Percentiles rank a stretch among this genome's conserved stretches.
phyloP scores from a whole-genome alignment of 1,140 invertebrate genomes.

The Tetranychus cinnabarinus region DNA sequence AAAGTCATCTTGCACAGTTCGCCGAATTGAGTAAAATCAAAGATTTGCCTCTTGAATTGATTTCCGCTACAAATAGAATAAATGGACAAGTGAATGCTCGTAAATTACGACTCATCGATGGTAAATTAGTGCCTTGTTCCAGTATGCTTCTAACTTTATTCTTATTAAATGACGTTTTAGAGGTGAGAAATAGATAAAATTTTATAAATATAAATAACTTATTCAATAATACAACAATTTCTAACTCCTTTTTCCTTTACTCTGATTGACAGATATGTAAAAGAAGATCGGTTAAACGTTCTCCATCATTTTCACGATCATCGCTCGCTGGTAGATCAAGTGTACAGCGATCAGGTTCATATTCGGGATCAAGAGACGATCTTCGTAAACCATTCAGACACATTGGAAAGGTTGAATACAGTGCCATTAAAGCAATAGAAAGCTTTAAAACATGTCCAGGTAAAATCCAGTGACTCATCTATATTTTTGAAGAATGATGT shows the following conservation, averaged over 20 bases:
- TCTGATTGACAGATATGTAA: not conserved
- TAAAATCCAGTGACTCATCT: no score
- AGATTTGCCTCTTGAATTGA: slow-evolving; percentile 43
- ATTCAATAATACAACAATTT: not conserved
- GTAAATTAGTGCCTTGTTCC: not conserved
- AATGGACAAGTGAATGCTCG: slow-evolving; percentile 55
- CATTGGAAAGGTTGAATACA: not conserved
- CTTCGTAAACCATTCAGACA: not conserved
- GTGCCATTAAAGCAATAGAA: not conserved
- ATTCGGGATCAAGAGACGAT: not conserved
- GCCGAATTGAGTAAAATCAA: slow-evolving; percentile 95
- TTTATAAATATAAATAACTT: slow-evolving; percentile 48
- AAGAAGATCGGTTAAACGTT: not conserved
- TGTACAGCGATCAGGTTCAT: not conserved
- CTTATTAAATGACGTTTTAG: slow-evolving; percentile 75
- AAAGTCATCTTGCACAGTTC: slow-evolving; percentile 80
- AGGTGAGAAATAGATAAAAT: slow-evolving; percentile 22
- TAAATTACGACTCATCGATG: not conserved
- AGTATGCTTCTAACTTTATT: slow-evolving; percentile 41
- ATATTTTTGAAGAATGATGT: no score
- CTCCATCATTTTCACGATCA: not conserved
- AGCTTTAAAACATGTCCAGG: not conserved
- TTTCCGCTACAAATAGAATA: slow-evolving; percentile 6
- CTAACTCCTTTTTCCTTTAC: slow-evolving; percentile 29
- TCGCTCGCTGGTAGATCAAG: not conserved